Evolutionary conservation across 2,888 invertebrate species (phyloP).

Genomic region (Drosophila atroscutellata): DNA sequence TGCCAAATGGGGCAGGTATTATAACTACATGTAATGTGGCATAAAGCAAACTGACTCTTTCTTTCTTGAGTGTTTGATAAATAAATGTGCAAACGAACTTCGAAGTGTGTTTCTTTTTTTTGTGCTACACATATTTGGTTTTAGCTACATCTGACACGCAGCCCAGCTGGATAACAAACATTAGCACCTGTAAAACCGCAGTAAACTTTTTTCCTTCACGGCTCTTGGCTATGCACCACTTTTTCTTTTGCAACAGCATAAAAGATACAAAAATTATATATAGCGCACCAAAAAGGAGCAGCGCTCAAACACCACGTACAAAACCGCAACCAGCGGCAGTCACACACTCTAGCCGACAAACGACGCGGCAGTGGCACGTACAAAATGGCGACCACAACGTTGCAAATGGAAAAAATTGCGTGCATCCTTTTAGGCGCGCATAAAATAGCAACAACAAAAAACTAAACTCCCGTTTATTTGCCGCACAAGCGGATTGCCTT

Average conservation of each 20-base stretch:
- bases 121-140: constrained; percentile 27
- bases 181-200: constrained; percentile 73
- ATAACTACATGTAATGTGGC: constrained; percentile 40
- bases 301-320: constrained; percentile 66
- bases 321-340: constrained; percentile 49
- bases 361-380: constrained; percentile 25
- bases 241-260: constrained; percentile 41
- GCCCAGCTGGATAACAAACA: constrained; percentile 55
- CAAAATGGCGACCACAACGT: constrained; percentile 37
- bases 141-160: constrained; percentile 68
- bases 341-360: constrained; percentile 14
- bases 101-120: constrained; percentile 26
- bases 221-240: constrained; percentile 49
- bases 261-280: constrained; percentile 47
- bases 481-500: constrained; percentile 28
- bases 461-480: constrained; percentile 46
- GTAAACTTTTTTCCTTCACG: constrained; percentile 38
- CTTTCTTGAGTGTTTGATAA: constrained; percentile 70
- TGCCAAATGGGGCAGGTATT: constrained; percentile 46
- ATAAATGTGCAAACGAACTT: constrained; percentile 70
- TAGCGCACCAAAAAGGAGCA: constrained; percentile 49
- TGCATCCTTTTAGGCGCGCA: constrained; percentile 74
- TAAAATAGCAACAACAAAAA: constrained; percentile 38
- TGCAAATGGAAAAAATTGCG: constrained; percentile 70
- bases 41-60: constrained; percentile 36